Evolutionary conservation across 2,797 vertebrate genomes (phyloP).

Genomic region (Poecilia velifera): DNA sequence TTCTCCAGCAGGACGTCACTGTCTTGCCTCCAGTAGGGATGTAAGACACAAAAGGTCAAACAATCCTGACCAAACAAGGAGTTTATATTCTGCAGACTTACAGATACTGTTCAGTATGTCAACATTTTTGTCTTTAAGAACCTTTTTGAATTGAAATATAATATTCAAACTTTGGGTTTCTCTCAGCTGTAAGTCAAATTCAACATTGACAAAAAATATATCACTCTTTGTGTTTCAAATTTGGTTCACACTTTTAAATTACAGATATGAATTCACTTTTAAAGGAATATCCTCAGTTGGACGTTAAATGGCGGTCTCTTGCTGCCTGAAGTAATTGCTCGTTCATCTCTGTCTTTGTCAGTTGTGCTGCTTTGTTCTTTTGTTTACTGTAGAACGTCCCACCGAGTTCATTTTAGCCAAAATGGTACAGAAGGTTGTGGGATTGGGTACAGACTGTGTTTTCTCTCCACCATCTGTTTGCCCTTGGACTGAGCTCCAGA

Average conservation of each 20-base stretch:
- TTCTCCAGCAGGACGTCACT: background rate
- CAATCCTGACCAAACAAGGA: background rate
- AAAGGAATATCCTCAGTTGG: background rate
- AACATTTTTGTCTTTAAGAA: background rate
- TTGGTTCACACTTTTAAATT: background rate
- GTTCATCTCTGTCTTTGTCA: background rate
- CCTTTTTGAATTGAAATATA: background rate
- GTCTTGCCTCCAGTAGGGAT: background rate
- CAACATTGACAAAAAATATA: background rate
- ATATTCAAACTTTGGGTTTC: background rate
- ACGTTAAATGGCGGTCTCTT: background rate
- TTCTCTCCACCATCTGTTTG: slow-evolving; percentile 51
- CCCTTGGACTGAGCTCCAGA: slow-evolving; percentile 45
- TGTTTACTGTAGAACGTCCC: background rate
- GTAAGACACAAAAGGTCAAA: background rate
- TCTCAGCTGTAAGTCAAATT: background rate
- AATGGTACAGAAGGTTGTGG: background rate
- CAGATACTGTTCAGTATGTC: background rate
- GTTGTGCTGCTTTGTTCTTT: background rate
- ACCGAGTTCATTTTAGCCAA: background rate
- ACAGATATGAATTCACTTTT: background rate
- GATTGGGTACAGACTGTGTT: slow-evolving; percentile 29
- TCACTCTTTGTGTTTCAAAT: background rate
- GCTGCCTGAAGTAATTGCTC: background rate
- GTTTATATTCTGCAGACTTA: background rate